These are phyloP conservation scores for Chironomus tentans DNA, from an alignment of 2,888 invertebrate species.

Conservation along the genomic window DNA sequence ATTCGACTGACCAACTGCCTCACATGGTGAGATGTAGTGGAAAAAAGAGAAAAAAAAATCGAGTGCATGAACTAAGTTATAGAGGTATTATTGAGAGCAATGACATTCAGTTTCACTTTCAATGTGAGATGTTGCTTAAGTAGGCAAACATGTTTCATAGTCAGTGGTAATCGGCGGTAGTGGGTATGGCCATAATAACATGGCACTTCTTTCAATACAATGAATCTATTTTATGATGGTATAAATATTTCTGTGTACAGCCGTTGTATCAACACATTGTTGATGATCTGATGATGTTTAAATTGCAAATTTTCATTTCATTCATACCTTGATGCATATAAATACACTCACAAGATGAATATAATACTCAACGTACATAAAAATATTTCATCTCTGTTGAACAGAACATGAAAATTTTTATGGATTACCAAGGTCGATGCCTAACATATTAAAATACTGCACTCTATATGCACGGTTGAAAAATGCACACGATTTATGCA, in stretches of 20 bases:
- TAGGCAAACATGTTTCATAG: slow-evolving; percentile 7
- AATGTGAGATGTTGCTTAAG: slow-evolving; percentile 26
- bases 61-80: not conserved
- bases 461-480: not conserved
- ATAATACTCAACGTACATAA: not conserved
- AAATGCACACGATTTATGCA: not conserved
- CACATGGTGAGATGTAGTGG: not conserved
- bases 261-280: not conserved
- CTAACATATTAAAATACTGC: not conserved
- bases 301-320: not conserved
- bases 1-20: not conserved
- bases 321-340: not conserved
- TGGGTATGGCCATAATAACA: slow-evolving; percentile 21
- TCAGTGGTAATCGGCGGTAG: slow-evolving; percentile 7
- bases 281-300: not conserved
- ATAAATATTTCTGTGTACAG: not conserved
- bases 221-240: not conserved
- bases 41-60: not conserved
- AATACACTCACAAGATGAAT: not conserved
- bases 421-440: not conserved
- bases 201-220: not conserved
- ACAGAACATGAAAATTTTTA: not conserved
- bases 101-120: slow-evolving; percentile 27
- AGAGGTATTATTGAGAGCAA: slow-evolving; percentile 18
- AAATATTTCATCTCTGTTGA: too few species aligned